These are phyloP conservation scores for Pristionchus exspectatus DNA, from an alignment of 2,888 invertebrate species.

Conservation along the genomic window DNA sequence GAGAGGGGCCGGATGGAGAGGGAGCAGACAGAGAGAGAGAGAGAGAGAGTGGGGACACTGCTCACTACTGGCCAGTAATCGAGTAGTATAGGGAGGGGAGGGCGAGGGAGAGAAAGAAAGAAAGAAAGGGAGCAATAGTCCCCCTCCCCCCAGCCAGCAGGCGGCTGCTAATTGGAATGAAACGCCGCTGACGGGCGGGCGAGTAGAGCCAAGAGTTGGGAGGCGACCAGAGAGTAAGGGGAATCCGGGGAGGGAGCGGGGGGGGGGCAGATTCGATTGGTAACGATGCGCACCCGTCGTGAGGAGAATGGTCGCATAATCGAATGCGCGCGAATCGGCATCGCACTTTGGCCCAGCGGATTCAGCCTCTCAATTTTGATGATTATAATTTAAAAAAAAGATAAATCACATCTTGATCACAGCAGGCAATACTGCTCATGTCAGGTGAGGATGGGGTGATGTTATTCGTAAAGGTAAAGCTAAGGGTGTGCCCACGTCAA, in stretches of 20 bases:
- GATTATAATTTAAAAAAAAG: too few relatives aligned
- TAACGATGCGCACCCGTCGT: too few relatives aligned
- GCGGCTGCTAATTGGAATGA: conserved; percentile 26
- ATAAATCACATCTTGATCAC: too few relatives aligned
- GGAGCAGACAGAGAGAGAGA: not conserved
- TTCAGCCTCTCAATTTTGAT: too few relatives aligned
- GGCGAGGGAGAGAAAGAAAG: not conserved
- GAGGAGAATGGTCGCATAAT: too few relatives aligned
- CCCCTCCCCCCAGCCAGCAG: not conserved
- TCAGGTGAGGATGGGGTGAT: too few relatives aligned
- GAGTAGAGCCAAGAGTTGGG: not conserved
- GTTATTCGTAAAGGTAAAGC: too few relatives aligned
- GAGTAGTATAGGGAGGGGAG: not conserved
- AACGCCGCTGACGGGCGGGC: not conserved
- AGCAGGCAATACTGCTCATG: too few relatives aligned
- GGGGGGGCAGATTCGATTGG: not conserved
- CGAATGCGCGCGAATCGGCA: too few relatives aligned
- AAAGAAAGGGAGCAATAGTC: not conserved
- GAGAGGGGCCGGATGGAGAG: conserved; percentile 3
- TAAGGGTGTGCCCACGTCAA: too few relatives aligned
- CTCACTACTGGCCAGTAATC: conserved; percentile 44
- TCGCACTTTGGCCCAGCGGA: too few relatives aligned
- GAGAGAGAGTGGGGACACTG: not conserved
- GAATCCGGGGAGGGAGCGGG: not conserved
- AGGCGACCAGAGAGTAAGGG: not conserved